Evolutionary conservation across 2,888 invertebrate species (phyloP).

Genomic region (Sceliomorpha sp.): DNA sequence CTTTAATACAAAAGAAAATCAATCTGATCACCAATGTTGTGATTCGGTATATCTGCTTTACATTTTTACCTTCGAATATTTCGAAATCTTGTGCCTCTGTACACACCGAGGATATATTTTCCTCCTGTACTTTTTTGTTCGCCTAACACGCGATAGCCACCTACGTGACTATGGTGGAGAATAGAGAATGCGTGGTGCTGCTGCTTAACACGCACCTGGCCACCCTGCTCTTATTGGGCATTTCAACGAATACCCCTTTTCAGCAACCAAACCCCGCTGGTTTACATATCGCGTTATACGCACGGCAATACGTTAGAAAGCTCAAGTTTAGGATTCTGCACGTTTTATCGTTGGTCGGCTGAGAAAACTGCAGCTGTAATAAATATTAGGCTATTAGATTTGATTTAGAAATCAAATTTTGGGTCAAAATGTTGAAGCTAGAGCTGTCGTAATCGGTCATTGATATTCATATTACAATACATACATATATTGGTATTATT

Average conservation of each 20-base stretch:
- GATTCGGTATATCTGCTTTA: slow-evolving; percentile 10
- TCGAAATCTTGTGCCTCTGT: slow-evolving; percentile 7
- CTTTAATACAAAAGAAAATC: no score
- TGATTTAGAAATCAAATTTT: no score
- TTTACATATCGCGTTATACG: slow-evolving; percentile 39
- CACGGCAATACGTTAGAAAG: slow-evolving; percentile 24
- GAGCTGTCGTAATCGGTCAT: no score
- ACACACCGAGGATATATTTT: slow-evolving; percentile 16
- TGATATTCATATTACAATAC: no score
- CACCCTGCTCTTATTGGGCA: slow-evolving; percentile 40
- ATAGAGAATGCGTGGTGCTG: slow-evolving; percentile 51
- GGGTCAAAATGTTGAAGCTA: no score
- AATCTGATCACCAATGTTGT: no score
- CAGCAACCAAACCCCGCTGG: slow-evolving; percentile 21
- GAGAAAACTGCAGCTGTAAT: slow-evolving; percentile 11
- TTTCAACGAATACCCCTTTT: slow-evolving; percentile 45
- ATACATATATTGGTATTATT: no score
- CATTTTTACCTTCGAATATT: slow-evolving; percentile 10
- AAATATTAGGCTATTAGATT: slow-evolving; percentile 1
- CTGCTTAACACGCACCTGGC: slow-evolving; percentile 48
- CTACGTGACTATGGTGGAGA: slow-evolving; percentile 46
- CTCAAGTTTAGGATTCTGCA: slow-evolving; percentile 32
- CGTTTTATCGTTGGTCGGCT: slow-evolving; percentile 15
- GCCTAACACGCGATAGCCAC: slow-evolving; percentile 31
- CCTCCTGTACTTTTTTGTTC: slow-evolving; percentile 12